phyloP scores from a whole-genome alignment of 1,140 invertebrate species.

The Diachasmimorpha longicaudata region DNA sequence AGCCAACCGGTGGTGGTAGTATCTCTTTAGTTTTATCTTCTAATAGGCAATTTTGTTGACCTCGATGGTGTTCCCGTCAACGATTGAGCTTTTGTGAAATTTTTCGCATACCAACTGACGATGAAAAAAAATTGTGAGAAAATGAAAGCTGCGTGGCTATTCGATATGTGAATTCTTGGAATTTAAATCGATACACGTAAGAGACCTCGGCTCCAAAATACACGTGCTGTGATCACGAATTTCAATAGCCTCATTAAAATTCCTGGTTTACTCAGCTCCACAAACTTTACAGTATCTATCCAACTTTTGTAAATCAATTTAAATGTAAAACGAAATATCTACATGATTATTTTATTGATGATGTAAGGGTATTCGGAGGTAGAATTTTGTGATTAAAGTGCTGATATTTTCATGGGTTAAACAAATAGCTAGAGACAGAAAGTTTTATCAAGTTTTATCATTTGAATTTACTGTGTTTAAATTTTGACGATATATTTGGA shows the following conservation, averaged over 20 bases:
- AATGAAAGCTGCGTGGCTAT: neutral
- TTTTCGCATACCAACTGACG: neutral
- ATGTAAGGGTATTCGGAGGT: neutral
- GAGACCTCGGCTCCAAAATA: neutral
- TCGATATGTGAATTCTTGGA: neutral
- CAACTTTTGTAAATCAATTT: constrained; percentile 1
- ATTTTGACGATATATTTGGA: neutral
- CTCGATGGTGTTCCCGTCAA: too few relatives aligned
- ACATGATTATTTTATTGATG: neutral
- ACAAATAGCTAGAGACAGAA: neutral
- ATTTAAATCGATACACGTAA: neutral
- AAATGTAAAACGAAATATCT: neutral
- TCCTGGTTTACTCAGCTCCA: neutral
- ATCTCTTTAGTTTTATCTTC: too few relatives aligned
- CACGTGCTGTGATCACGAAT: constrained; percentile 1
- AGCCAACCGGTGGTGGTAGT: too few relatives aligned
- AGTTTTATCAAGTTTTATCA: neutral
- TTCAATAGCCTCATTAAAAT: constrained; percentile 6
- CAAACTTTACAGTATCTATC: neutral
- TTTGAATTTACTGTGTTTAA: neutral
- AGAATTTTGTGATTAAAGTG: neutral
- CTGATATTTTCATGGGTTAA: neutral
- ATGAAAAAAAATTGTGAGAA: neutral
- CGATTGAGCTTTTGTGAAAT: neutral
- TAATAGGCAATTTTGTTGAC: too few relatives aligned